phyloP scores from a whole-genome alignment of 2,888 invertebrate genomes.

The Morpho deidamia region DNA sequence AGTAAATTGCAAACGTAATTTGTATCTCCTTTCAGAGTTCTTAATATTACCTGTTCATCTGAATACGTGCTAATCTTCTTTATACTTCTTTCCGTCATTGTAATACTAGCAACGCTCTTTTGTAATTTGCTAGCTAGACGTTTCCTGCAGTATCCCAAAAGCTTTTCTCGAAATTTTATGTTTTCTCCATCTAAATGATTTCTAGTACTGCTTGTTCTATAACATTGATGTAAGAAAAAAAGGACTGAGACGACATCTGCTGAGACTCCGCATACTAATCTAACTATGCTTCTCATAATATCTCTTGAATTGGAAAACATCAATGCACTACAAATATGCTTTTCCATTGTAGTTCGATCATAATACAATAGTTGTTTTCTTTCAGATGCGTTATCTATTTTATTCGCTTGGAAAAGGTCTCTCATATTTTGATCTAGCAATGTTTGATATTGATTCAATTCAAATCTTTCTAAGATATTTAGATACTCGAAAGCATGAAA shows the following conservation, averaged over 20 bases:
- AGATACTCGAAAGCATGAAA: constrained; percentile 59
- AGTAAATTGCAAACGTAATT: constrained; percentile 59
- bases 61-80: constrained; percentile 52
- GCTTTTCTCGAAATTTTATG: constrained; percentile 55
- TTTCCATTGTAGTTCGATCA: constrained; percentile 63
- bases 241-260: constrained; percentile 56
- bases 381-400: constrained; percentile 29
- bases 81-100: constrained; percentile 43
- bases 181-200: constrained; percentile 60
- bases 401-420: constrained; percentile 45
- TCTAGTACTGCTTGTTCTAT: constrained; percentile 47
- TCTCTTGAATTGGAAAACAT: constrained; percentile 54
- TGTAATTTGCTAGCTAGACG: constrained; percentile 47
- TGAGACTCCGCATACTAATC: constrained; percentile 56
- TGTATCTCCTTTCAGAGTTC: constrained; percentile 56
- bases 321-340: constrained; percentile 49
- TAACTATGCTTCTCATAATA: constrained; percentile 59
- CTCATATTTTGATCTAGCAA: constrained; percentile 49
- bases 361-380: constrained; percentile 44
- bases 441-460: constrained; percentile 59
- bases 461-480: constrained; percentile 53
- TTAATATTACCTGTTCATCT: constrained; percentile 53
- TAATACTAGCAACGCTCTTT: constrained; percentile 56
- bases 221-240: constrained; percentile 66
- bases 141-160: constrained; percentile 56